Base-by-base conservation (phyloP, 2,888 invertebrate species). In the Volucella inanis region DNA sequence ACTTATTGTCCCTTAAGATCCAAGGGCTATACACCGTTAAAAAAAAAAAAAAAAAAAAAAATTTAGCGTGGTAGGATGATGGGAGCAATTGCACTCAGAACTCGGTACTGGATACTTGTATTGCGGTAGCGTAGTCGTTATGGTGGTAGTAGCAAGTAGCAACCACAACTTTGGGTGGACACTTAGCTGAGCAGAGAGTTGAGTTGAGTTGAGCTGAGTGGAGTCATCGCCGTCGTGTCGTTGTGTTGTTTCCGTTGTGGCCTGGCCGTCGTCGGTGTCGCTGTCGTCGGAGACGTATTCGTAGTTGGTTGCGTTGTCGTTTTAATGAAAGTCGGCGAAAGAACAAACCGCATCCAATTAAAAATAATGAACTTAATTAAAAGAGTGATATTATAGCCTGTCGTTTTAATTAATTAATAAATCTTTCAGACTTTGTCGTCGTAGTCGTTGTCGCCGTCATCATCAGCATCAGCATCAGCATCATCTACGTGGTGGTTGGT, bases 331-430 rank as follows among this genome's bases (percentile, higher is more conserved):
- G 87, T 87, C 85, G 87, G 87, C 87, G 87, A 88, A 88, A 88
- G 88, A 88, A 87, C 87, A 88, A 88, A 88, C 88, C 88, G 88
- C 88, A 88, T 88, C 88, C 88, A 88, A 88, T 88, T 88, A 88
- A 88, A 88, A 88, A 88, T 88, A 88, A 88, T 88, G 88, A 88
- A 88, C 83, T 88, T 88, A 88, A 88, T 88, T 88, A 88, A 88
- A 88, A 87, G 87, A 88, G 87, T 87, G 87, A 88, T 88, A 88
- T 88, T 88, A 88, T 87, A 87, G 88, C 87, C 87, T 88, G 88
- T 88, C 88, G 87, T 87, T 88, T 88, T 88, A 88, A 88, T 88
- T 88, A 88, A 88, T 88, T 88, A 87, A 88, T 88, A 88, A 88
- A 88, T 88, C 88, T 88, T 87, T 85, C 83, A 84, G 87, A 82